Base-by-base conservation (phyloP, 2,888 invertebrate species). In the Amblyjoppa proteus region DNA sequence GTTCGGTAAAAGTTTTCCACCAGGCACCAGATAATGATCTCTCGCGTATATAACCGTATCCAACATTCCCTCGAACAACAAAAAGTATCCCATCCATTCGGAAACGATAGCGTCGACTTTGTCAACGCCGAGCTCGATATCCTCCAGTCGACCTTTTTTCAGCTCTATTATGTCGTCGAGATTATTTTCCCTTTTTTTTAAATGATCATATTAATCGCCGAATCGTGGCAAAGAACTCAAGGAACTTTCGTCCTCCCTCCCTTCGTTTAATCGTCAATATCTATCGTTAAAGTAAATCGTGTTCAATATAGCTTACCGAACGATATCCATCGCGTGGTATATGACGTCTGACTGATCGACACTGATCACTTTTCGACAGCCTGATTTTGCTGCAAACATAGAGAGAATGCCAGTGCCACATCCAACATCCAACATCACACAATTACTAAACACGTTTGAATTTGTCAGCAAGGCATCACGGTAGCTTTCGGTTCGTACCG, bases 31-130 rank as follows among this genome's bases (percentile, higher is more conserved):
- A 93, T 96, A 97, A 89, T 96, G 96, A 90, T 99, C 97, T 90
- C 98, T 96, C 0, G 98, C 98, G 94, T 97, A 97, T 87, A 99
- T 96, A 13, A 99, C 97, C 92, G 98, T 98, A 92, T 99, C 99
- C 83, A 99, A 93, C 99, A 99, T 99, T 66, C 98, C 99, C 95
- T 99, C 99, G 94, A 98, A 99, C 1, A 99, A 94, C 58, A 99
- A 95, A 93, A 99, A 99, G 94, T 99, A 99, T 0, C 99, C 99
- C 99, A 99, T 99, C 99, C 99, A 99, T 94, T 99, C 99, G 0
- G 99, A 99, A 3, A 99, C 96, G 88, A 99, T 98, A 5, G 99
- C 96, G 93, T 99, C 99, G 53, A 97, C 97, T 94, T 97, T 96
- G 79, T 97, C 96, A 53, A 95, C 95, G 0, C 97, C 97, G 70